Percentiles rank a stretch among this genome's conserved stretches.
Evolutionary conservation across 2,797 vertebrate genomes (phyloP).

Genomic region (Melanotaenia trifasciata): DNA sequence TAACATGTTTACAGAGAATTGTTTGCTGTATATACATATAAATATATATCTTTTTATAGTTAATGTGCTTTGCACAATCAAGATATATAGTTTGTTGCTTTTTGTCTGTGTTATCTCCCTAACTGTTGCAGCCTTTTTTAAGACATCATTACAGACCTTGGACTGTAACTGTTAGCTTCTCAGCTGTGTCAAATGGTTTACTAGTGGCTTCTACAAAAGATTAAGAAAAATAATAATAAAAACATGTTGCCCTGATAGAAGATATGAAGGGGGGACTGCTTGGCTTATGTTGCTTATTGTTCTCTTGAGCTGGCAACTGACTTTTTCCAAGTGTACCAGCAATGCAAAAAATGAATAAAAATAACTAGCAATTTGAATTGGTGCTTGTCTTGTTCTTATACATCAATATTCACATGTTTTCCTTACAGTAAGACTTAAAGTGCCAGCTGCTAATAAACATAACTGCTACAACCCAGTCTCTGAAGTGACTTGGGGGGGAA

Average conservation of each 20-base stretch:
- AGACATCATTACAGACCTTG: conserved; percentile 86
- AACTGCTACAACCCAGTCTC: no score
- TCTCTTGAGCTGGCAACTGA: conserved; percentile 86
- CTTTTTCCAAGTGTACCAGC: conserved; percentile 88
- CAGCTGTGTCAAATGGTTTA: conserved; percentile 93
- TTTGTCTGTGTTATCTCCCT: conserved; percentile 88
- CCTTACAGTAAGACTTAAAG: neutral
- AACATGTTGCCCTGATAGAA: conserved; percentile 74
- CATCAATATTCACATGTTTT: neutral
- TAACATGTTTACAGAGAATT: conserved; percentile 98
- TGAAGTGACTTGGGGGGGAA: neutral
- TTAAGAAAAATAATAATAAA: conserved; percentile 58
- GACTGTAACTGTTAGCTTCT: conserved; percentile 91
- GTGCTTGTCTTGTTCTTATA: conserved; percentile 14
- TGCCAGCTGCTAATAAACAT: neutral
- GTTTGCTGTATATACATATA: conserved; percentile 96
- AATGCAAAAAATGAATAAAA: conserved; percentile 86
- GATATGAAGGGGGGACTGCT: conserved; percentile 80
- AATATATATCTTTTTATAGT: conserved; percentile 93
- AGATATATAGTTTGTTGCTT: conserved; percentile 86
- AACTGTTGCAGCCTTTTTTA: conserved; percentile 89
- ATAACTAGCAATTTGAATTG: conserved; percentile 75
- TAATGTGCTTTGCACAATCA: conserved; percentile 93
- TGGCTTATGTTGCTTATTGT: conserved; percentile 87
- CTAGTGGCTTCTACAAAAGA: conserved; percentile 85